A percentile compares a stretch with the other conserved stretches of the same genome.
phyloP scores from a whole-genome alignment of 2,888 invertebrate genomes.

The Drosophila conformis region DNA sequence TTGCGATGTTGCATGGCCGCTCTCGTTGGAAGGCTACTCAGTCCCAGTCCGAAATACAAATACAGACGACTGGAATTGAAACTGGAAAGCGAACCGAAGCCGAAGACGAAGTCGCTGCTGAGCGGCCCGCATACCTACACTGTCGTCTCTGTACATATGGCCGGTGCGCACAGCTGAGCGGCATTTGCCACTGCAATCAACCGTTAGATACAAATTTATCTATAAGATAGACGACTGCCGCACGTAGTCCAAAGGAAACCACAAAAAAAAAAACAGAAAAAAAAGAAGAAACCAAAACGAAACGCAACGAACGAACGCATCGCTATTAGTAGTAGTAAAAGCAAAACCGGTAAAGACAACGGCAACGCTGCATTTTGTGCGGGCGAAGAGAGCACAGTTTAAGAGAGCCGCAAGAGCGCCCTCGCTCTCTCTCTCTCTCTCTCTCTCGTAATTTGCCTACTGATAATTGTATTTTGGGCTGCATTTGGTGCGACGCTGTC shows the following conservation, averaged over 20 bases:
- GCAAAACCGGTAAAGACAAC: constrained; percentile 48
- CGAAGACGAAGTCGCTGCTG: constrained; percentile 31
- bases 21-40: constrained; percentile 53
- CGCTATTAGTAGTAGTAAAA: constrained; percentile 52
- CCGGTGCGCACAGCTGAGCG: constrained; percentile 70
- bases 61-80: constrained; percentile 36
- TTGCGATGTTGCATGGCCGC: constrained; percentile 52
- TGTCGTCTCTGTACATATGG: constrained; percentile 12
- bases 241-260: constrained; percentile 15
- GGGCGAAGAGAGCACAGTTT: constrained; percentile 36
- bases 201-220: constrained; percentile 68
- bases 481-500: constrained; percentile 21
- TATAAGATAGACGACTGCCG: constrained; percentile 41
- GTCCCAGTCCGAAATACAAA: constrained; percentile 50
- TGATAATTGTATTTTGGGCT: constrained; percentile 29
- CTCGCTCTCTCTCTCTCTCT: not conserved
- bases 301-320: constrained; percentile 26
- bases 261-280: constrained; percentile 1
- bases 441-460: constrained; percentile 13
- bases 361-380: constrained; percentile 58
- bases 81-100: constrained; percentile 37
- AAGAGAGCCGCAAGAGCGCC: constrained; percentile 4
- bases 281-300: not conserved
- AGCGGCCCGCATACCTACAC: constrained; percentile 44
- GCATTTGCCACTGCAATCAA: constrained; percentile 61